These are phyloP conservation scores for Calliscelio sp. DNA, from an alignment of 2,888 invertebrate species.

Conservation along the genomic window DNA sequence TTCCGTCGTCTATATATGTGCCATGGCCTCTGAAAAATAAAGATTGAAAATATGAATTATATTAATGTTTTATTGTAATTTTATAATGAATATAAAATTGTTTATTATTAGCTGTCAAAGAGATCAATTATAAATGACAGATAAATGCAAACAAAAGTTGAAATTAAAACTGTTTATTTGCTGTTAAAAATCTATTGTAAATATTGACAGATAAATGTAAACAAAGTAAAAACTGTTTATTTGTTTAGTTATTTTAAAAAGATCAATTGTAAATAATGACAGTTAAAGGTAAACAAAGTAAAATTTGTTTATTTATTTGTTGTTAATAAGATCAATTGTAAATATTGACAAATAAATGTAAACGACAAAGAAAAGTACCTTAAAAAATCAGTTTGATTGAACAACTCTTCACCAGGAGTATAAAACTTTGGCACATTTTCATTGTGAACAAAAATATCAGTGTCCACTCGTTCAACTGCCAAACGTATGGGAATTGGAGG, in stretches of 20 bases:
- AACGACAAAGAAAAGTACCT: slow-evolving; percentile 87
- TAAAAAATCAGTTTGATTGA: slow-evolving; percentile 93
- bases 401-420: slow-evolving; percentile 96
- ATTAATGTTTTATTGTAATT: background rate
- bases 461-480: slow-evolving; percentile 81
- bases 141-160: no score
- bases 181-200: no score
- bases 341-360: background rate
- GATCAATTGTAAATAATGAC: no score
- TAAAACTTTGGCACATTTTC: slow-evolving; percentile 89
- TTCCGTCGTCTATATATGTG: slow-evolving; percentile 94
- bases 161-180: no score
- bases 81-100: background rate
- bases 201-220: no score
- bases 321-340: background rate
- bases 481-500: slow-evolving; percentile 80
- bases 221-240: no score
- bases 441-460: slow-evolving; percentile 85
- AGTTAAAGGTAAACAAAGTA: background rate
- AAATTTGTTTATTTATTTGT: background rate
- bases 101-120: no score
- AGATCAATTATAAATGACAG: no score
- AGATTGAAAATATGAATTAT: background rate
- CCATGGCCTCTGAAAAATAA: slow-evolving; percentile 94
- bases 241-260: no score